phyloP scores from a whole-genome alignment of 2,113 vertebrate genomes.

The Stegostoma tigrinum region DNA sequence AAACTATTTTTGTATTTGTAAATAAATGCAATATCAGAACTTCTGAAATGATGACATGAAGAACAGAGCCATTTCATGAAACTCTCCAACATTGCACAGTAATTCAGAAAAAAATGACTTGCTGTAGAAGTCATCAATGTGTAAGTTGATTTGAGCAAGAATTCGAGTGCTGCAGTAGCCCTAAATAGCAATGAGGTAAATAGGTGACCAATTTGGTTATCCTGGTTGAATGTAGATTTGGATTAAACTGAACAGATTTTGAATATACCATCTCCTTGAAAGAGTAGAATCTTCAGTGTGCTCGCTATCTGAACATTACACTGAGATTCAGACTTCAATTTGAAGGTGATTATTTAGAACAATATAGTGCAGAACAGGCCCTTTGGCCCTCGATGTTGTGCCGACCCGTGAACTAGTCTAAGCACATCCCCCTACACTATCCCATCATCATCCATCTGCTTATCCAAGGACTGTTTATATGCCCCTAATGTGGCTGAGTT shows the following conservation, averaged over 20 bases:
- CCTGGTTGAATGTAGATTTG: not conserved
- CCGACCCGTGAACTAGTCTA: too few species aligned
- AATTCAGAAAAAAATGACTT: not conserved
- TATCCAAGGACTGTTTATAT: too few species aligned
- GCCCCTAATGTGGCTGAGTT: too few species aligned
- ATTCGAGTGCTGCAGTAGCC: not conserved
- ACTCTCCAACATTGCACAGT: not conserved
- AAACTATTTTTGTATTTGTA: conserved; percentile 21
- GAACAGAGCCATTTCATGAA: not conserved
- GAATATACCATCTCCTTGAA: not conserved
- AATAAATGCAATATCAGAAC: not conserved
- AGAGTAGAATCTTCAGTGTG: not conserved
- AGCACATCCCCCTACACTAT: too few species aligned
- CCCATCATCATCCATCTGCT: too few species aligned
- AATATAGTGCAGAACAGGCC: too few species aligned
- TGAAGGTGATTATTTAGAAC: too few species aligned
- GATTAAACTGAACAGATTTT: not conserved
- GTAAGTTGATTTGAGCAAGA: not conserved
- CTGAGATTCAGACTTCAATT: not conserved
- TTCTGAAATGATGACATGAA: not conserved
- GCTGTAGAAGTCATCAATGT: not conserved
- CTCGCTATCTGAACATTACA: not conserved
- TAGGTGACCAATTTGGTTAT: not conserved
- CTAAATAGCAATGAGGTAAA: not conserved
- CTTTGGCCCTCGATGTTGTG: too few species aligned